Percentiles rank a stretch among this genome's conserved stretches.
Evolutionary conservation across 2,113 vertebrate species (phyloP).

Genomic region (Sphyrna mokarran): DNA sequence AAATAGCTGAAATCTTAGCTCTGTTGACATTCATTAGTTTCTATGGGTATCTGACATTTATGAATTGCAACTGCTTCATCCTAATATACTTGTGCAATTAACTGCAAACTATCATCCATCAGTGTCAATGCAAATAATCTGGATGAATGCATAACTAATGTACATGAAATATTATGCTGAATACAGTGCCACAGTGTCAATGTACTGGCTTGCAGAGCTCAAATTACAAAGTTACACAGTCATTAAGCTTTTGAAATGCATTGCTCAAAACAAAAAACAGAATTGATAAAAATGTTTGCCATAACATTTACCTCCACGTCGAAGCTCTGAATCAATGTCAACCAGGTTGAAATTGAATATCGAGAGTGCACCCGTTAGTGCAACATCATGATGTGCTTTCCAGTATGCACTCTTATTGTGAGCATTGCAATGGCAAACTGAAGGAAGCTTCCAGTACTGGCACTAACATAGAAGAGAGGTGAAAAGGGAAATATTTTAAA

Average conservation of each 20-base stretch:
- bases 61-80: background rate
- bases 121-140: background rate
- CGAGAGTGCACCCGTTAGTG: slow-evolving; percentile 57
- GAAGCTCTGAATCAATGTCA: slow-evolving; percentile 64
- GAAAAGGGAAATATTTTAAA: background rate
- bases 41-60: background rate
- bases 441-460: slow-evolving; percentile 51
- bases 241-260: background rate
- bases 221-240: background rate
- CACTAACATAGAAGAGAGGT: slow-evolving; percentile 53
- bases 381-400: slow-evolving; percentile 52
- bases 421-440: slow-evolving; percentile 71
- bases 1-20: background rate
- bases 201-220: background rate
- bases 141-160: background rate
- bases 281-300: background rate
- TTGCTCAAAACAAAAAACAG: background rate
- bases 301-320: slow-evolving; percentile 54
- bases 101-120: background rate
- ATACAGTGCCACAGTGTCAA: background rate
- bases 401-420: slow-evolving; percentile 73
- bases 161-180: background rate
- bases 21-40: background rate
- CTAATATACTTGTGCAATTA: background rate
- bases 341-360: slow-evolving; percentile 59